Conservation (phyloP, 1,140 invertebrate genomes). For the Macrotrachela quadricornifera region DNA sequence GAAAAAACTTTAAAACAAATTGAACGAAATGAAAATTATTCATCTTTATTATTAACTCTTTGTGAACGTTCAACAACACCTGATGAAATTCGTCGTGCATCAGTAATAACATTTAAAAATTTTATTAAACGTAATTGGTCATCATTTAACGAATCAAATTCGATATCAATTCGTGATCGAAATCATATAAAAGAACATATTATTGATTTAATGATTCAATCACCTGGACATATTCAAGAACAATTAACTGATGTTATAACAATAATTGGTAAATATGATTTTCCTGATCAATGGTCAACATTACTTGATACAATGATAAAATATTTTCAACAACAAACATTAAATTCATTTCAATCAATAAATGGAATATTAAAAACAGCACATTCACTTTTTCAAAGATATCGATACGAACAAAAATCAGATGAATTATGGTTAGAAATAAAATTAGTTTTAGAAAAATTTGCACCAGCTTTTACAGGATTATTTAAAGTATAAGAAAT, state of each 20-base stretch:
- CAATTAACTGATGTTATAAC: slow-evolving; percentile 85
- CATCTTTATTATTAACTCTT: slow-evolving; percentile 55
- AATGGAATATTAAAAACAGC: slow-evolving; percentile 81
- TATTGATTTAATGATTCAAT: slow-evolving; percentile 71
- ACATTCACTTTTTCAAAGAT: slow-evolving; percentile 83
- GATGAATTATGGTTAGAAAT: slow-evolving; percentile 83
- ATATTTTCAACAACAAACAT: slow-evolving; percentile 22
- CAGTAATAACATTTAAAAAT: slow-evolving; percentile 84
- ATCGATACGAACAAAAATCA: slow-evolving; percentile 83
- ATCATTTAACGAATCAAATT: slow-evolving; percentile 47
- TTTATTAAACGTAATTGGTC: slow-evolving; percentile 82
- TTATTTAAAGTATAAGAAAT: slow-evolving; percentile 37
- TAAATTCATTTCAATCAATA: slow-evolving; percentile 75
- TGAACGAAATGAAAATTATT: slow-evolving; percentile 71
- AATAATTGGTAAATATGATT: slow-evolving; percentile 77
- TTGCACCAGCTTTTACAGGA: slow-evolving; percentile 76
- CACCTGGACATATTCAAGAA: slow-evolving; percentile 65
- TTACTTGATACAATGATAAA: slow-evolving; percentile 65
- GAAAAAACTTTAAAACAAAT: slow-evolving; percentile 75
- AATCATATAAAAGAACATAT: slow-evolving; percentile 59
- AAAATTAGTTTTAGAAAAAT: slow-evolving; percentile 75
- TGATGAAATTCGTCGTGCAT: slow-evolving; percentile 57
- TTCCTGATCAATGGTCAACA: slow-evolving; percentile 76
- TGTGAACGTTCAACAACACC: slow-evolving; percentile 50
- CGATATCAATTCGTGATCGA: slow-evolving; percentile 57